Evolutionary conservation across 2,113 vertebrate species (phyloP), one percentile per base, ranked within the genome.

Genomic region (Coreoperca whiteheadi): DNA sequence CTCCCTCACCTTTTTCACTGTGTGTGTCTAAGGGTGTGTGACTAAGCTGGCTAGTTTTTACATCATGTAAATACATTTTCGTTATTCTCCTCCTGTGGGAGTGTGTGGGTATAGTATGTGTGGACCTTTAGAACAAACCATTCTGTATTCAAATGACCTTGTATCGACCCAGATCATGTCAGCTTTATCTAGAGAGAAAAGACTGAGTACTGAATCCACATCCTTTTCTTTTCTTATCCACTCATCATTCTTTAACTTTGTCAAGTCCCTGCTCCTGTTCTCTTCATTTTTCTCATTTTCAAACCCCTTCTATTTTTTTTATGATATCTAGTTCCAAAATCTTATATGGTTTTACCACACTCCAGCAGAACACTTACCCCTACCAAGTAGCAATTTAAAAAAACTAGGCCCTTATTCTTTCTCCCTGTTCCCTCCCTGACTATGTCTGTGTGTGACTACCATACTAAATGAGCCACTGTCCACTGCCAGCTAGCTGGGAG

Each of bases 401-500:
- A 43, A 89, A 84, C 84, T n/a, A 77, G 64, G 69, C 76, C 53
- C 9, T 85, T 81, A 59, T 90, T 87, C 75, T 90, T 83, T 63
- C 61, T 80, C 65, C 21, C 67, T 63, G 37, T 73, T 83, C 56
- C 70, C 74, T 70, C 51, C 57, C 76, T 76, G 78, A 57, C 79
- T 85, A n/a, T 72, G 79, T 67, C 34, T 74, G 66, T 73, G 71
- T 89, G 79, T 89, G 89, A 87, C 84, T 78, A 53, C 28, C 77
- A 88, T 87, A 82, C 66, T 41, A 84, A 89, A 83, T 81, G 60
- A 86, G 79, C 51, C 66, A 9, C 48, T 70, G 69, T 87, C 78
- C 74, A 71, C 79, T 74, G 66, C 71, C 74, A 73, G 56, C 71
- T 76, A 73, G 56, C 50, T 23, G 66, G 51, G 72, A 78, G 66